Evolutionary conservation across 2,113 vertebrate genomes (phyloP), one percentile per base, ranked within the genome.

Genomic region (Grallaria varia): DNA sequence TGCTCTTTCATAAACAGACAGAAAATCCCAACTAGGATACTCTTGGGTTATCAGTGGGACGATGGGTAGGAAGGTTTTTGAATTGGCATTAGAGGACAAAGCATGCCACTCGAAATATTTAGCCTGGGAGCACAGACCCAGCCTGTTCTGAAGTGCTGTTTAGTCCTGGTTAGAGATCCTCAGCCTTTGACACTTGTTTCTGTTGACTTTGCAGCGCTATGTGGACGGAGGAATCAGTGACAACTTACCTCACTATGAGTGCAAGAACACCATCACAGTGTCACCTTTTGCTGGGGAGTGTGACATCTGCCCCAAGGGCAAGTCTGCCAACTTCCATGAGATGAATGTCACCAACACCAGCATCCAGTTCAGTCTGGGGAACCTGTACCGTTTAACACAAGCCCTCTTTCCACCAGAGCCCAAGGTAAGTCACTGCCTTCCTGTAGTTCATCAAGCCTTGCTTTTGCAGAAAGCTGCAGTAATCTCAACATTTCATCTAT

Each of bases 231-330:
- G 98, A 3, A 96, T 98, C 53, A 99, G 97, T 30, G 95, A 99
- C 95, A 99, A 98, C 62, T 14, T 99, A 8, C 99, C 99, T 15
- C 97, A 97, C 85, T 97, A 97, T 0, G 98, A 99, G 40, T 84
- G 97, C 74, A 99, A 98, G 88, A 98, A 98, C 72, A 99, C 99
- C 94, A 99, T 99, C 97, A 99, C 98, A 0, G 95, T 99, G 94
- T 99, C 99, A 0, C 99, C 99, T 8, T 99, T 99, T 6, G 98
- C 98, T 4, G 99, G 99, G 16, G 99, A 99, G 91, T 97, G 97
- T 4, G 99, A 99, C 96, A 99, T 99, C 97, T 99, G 99, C 45
- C 99, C 99, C 14, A 98, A 98, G 16, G 98, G 98, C 76, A 98
- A 95, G 63, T 99, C 99, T 86, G 98, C 95, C 60, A 99, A 97